Conservation (phyloP, 2,888 invertebrate genomes). For the Yponomeuta plumbellus region DNA sequence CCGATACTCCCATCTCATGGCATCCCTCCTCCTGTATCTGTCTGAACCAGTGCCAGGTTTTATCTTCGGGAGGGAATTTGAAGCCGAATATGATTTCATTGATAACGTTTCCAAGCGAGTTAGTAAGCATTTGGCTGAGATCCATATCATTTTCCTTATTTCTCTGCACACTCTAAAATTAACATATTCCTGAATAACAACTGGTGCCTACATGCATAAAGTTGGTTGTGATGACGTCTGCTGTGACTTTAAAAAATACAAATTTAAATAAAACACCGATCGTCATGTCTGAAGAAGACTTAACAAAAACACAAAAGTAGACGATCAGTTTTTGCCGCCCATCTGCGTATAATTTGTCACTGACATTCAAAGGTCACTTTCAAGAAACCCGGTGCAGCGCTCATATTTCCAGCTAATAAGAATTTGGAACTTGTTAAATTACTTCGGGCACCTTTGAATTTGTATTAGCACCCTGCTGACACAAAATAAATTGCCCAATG, state of each 20-base stretch:
- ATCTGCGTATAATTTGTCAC: constrained; percentile 39
- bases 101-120: constrained; percentile 85
- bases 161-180: constrained; percentile 47
- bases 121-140: constrained; percentile 75
- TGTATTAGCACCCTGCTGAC: constrained; percentile 9
- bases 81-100: constrained; percentile 87
- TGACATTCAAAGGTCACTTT: constrained; percentile 50
- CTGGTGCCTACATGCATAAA: constrained; percentile 18
- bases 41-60: constrained; percentile 86
- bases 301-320: constrained; percentile 34
- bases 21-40: constrained; percentile 89
- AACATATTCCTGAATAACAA: constrained; percentile 22
- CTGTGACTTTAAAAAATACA: constrained; percentile 4
- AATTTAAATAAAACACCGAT: background rate
- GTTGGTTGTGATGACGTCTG: background rate
- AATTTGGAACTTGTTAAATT: constrained; percentile 25
- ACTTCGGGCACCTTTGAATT: constrained; percentile 25
- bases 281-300: background rate
- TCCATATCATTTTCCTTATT: constrained; percentile 53
- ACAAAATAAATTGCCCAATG: background rate
- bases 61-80: constrained; percentile 80
- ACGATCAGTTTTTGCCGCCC: constrained; percentile 33
- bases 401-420: constrained; percentile 34
- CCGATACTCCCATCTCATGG: constrained; percentile 88
- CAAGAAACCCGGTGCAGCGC: constrained; percentile 34